Conservation (phyloP, 2,113 vertebrate genomes). For the Galemys pyrenaicus region DNA sequence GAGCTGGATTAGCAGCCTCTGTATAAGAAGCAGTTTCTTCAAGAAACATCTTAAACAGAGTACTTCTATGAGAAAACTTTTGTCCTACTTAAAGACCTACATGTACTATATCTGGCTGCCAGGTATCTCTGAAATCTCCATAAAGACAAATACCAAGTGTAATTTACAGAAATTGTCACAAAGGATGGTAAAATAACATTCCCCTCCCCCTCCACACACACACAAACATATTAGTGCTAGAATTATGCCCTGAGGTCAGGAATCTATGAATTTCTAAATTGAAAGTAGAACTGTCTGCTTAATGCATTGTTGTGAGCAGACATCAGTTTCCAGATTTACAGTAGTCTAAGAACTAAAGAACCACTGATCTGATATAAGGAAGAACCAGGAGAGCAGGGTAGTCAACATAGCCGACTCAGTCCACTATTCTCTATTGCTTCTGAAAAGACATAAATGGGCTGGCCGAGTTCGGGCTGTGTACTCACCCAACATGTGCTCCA, state of each 20-base stretch:
- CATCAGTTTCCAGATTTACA: neutral
- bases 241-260: neutral
- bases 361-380: neutral
- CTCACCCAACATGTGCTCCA: neutral
- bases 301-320: neutral
- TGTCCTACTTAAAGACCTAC: neutral
- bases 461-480: neutral
- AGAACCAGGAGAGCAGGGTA: neutral
- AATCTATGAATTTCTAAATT: neutral
- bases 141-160: neutral
- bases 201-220: neutral
- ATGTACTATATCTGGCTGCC: neutral
- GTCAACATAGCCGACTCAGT: neutral
- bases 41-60: neutral
- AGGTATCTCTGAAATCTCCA: neutral
- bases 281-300: neutral
- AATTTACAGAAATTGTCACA: conserved; percentile 21
- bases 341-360: neutral
- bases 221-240: neutral
- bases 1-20: neutral
- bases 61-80: neutral
- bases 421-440: neutral
- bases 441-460: neutral
- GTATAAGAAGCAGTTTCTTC: neutral
- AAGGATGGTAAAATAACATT: neutral